Evolutionary conservation across 2,113 vertebrate species (phyloP), one percentile per base, ranked within the genome.

Genomic region (Lophochroa leadbeateri): DNA sequence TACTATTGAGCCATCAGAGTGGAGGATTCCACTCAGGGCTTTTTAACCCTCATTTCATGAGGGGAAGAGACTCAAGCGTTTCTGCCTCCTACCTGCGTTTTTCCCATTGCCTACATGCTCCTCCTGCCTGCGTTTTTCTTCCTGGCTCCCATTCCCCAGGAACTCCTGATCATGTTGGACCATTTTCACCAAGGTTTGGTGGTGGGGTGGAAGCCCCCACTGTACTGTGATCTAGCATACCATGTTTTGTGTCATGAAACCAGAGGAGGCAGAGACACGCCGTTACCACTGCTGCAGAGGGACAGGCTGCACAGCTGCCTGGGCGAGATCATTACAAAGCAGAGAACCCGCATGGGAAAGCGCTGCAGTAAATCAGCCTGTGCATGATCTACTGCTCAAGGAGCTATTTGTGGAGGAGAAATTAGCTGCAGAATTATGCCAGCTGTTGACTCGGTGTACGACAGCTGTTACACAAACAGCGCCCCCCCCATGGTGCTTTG

Each of bases 171-270:
- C 21, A 13, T 2, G 8, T 47, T 24, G 10, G 39, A 44, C 55
- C 28, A 14, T 10, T 78, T 78, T 70, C 76, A 79, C 43, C 23
- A 78, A 39, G 67, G 47, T 58, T 28, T 46, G 35, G 57, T 35
- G 43, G 17, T 2, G 3, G 28, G 35, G 21, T 17, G 69, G 71
- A 81, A 74, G 29, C 18, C 16, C 27, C 65, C 61, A 44, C 31
- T 39, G 18, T 10, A 20, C 8, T n/a, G 19, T 0, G 0, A 13
- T 24, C 39, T 33, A 39, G 24, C 65, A 29, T 2, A 35, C 4
- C 17, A 4, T 1, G 1, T 46, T 60, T 69, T 77, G 28, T 58
- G 76, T 95, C 15, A 31, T 4, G 18, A 77, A 70, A 77, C 47
- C 27, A 29, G 44, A 3, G 3, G 61, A 71, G 57, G 39, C 49